Evolutionary conservation across 2,797 vertebrate genomes (phyloP).

Genomic region (Buphagus erythrorhynchus): DNA sequence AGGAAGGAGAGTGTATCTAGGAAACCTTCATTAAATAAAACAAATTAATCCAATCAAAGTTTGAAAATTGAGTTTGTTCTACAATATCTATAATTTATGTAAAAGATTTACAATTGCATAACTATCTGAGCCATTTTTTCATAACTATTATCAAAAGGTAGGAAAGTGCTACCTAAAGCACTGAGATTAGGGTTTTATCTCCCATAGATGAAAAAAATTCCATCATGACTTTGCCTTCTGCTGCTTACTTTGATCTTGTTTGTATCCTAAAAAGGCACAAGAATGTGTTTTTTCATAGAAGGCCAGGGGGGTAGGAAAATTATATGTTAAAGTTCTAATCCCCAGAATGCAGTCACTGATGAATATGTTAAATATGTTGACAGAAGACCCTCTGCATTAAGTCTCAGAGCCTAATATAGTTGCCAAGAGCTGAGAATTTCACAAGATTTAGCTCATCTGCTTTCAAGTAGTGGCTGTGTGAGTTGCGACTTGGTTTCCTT

Average conservation of each 20-base stretch:
- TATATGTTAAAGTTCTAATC: background rate
- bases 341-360: background rate
- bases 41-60: background rate
- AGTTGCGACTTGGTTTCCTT: background rate
- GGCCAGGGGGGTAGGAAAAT: background rate
- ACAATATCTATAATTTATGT: background rate
- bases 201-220: background rate
- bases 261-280: conserved; percentile 5
- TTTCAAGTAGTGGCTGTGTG: conserved; percentile 1
- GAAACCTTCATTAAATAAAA: background rate
- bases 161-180: background rate
- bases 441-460: conserved; percentile 28
- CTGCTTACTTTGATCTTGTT: background rate
- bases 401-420: background rate
- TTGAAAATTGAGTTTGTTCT: background rate
- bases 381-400: conserved; percentile 23
- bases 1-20: background rate
- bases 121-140: background rate
- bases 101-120: background rate
- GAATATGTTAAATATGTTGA: conserved; percentile 5
- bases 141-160: background rate
- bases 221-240: background rate
- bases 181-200: background rate
- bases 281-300: background rate
- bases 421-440: conserved; percentile 34